A percentile compares a stretch with the other conserved stretches of the same genome.
These are phyloP conservation scores for Andinoacara biseriatus DNA, from an alignment of 2,113 vertebrate genomes.

Conservation along the genomic window DNA sequence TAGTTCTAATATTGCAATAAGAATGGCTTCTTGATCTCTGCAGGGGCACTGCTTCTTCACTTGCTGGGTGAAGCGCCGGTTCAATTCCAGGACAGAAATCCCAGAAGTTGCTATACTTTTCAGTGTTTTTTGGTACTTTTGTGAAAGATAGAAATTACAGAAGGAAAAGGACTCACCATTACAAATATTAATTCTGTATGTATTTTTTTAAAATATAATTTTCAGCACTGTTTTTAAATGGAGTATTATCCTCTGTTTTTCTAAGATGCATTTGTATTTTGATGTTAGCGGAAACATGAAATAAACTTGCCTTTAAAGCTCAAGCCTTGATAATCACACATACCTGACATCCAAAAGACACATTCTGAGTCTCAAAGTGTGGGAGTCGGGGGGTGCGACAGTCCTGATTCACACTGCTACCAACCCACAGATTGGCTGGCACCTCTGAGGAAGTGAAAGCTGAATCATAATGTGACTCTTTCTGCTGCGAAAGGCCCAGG, in stretches of 20 bases:
- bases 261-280: slow-evolving; percentile 18
- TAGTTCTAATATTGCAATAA: slow-evolving; percentile 28
- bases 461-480: slow-evolving; percentile 66
- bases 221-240: not conserved
- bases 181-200: not conserved
- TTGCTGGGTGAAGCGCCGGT: not conserved
- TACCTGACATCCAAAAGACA: slow-evolving; percentile 60
- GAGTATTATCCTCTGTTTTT: slow-evolving; percentile 1
- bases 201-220: not conserved
- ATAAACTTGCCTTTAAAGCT: slow-evolving; percentile 17
- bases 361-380: slow-evolving; percentile 58
- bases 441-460: slow-evolving; percentile 53
- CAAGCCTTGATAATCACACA: slow-evolving; percentile 51
- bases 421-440: slow-evolving; percentile 64
- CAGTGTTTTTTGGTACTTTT: not conserved
- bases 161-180: not conserved
- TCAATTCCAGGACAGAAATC: not conserved
- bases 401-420: slow-evolving; percentile 57
- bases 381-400: slow-evolving; percentile 55
- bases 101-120: not conserved
- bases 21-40: slow-evolving; percentile 21
- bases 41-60: slow-evolving; percentile 12
- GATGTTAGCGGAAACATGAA: not conserved
- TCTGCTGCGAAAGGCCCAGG: slow-evolving; percentile 21
- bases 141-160: not conserved